Evolutionary conservation across 2,113 vertebrate species (phyloP), one percentile per base, ranked within the genome.

Genomic region (Gobio gobio): DNA sequence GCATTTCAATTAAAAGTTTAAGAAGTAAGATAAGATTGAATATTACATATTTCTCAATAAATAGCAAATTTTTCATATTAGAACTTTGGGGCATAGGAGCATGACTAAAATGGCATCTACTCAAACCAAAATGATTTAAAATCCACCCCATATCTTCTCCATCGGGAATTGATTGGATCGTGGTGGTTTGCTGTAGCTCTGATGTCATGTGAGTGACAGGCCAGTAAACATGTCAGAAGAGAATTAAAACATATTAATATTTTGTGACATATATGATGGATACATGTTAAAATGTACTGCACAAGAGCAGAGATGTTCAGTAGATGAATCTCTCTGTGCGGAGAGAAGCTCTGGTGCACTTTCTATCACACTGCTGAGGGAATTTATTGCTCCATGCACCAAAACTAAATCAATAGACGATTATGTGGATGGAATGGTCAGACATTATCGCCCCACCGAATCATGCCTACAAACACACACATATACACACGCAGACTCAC

Each of bases 351-450:
- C 56, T 66, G 36, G 58, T 83, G 13, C 33, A 24, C 86, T 82
- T 86, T 63, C 75, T 43, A 88, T 74, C 56, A 86, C 63, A 33
- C 85, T 73, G 78, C 83, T 66, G 82, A 76, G 82, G 82, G 68
- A 87, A 91, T 89, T 73, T 90, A 89, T 87, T 77, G 84, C 88
- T 87, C 80, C 82, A 86, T 87, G 89, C 87, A 90, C 87, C 91
- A 89, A 88, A 87, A 86, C 79, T 77, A 26, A 91, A 92, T 91
- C 90, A 90, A 91, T 92, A 87, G 83, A 64, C 47, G 88, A 90
- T 92, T 92, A 90, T 88, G 85, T 90, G 90, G 26, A 82, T 73
- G 78, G 66, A 66, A 77, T 73, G 79, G 84, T 68, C 80, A 76
- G 85, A 89, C 90, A 81, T 89, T 92, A 90, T 92, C 89, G 84